A percentile compares a stretch with the other conserved stretches of the same genome.
Conservation (phyloP, 2,113 vertebrate species). For the Scatophagus argus region DNA sequence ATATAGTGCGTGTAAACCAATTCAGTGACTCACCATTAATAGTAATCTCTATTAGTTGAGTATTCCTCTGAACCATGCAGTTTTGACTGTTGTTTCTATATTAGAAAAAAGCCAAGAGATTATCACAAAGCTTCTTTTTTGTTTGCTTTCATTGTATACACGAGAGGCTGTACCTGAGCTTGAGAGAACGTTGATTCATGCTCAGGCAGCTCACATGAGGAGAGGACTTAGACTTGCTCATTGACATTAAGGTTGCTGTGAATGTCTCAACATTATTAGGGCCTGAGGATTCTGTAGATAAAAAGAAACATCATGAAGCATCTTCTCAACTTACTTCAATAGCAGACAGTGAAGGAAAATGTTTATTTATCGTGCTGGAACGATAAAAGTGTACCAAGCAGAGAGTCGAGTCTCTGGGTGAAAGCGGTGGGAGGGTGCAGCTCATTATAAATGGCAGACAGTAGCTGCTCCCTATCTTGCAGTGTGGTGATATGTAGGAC, state of each 20-base stretch:
- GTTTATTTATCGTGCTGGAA: neutral
- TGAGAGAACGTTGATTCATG: slow-evolving; percentile 62
- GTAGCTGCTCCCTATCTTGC: slow-evolving; percentile 80
- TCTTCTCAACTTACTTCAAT: neutral
- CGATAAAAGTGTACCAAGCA: slow-evolving; percentile 70
- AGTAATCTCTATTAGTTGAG: slow-evolving; percentile 79
- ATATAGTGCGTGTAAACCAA: neutral
- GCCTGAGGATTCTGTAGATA: slow-evolving; percentile 57
- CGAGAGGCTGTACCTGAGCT: slow-evolving; percentile 60
- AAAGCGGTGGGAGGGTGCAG: slow-evolving; percentile 76
- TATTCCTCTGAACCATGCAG: slow-evolving; percentile 58
- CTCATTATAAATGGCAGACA: slow-evolving; percentile 82
- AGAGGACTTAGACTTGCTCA: slow-evolving; percentile 70
- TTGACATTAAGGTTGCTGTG: slow-evolving; percentile 59
- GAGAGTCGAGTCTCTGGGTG: slow-evolving; percentile 68
- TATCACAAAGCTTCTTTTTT: neutral
- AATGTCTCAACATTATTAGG: slow-evolving; percentile 66
- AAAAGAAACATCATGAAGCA: neutral
- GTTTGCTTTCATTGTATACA: neutral
- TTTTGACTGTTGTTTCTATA: slow-evolving; percentile 69
- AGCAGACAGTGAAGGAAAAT: neutral
- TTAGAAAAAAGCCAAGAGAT: neutral
- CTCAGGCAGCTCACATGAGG: slow-evolving; percentile 65
- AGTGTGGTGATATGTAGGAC: slow-evolving; percentile 74
- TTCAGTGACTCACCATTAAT: slow-evolving; percentile 76